Conservation (phyloP, 1,140 invertebrate genomes). For the Brachionus calyciflorus region DNA sequence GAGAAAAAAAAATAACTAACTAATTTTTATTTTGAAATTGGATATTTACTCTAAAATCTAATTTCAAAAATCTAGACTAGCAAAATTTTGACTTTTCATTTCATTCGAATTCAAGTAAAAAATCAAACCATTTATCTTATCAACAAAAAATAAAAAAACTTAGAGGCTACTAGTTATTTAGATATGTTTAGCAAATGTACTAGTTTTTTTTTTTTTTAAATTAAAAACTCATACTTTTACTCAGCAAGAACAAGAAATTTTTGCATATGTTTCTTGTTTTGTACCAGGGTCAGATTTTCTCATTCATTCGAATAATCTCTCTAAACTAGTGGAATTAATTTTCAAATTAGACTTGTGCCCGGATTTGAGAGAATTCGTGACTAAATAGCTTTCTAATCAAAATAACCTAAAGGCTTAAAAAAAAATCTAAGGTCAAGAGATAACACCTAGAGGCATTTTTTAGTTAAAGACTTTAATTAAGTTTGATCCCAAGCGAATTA, state of each 20-base stretch:
- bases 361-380: background rate
- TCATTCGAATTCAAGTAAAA: no score
- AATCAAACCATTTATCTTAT: conserved; percentile 21
- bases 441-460: no score
- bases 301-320: background rate
- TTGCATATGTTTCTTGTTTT: no score
- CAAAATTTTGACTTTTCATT: no score
- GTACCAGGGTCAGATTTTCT: no score
- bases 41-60: background rate
- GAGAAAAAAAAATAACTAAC: no score
- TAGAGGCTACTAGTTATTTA: no score
- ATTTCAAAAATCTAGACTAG: background rate
- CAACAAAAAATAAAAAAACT: conserved; percentile 11
- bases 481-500: no score
- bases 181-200: conserved; percentile 34
- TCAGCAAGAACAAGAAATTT: no score
- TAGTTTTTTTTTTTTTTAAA: conserved; percentile 8
- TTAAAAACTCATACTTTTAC: background rate
- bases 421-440: background rate
- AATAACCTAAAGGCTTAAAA: no score
- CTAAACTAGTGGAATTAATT: background rate
- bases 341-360: conserved; percentile 10
- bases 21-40: conserved; percentile 14
- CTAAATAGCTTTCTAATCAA: background rate
- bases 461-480: no score